Evolutionary conservation across 2,888 invertebrate genomes (phyloP).

Genomic region (Brachycybe producta): DNA sequence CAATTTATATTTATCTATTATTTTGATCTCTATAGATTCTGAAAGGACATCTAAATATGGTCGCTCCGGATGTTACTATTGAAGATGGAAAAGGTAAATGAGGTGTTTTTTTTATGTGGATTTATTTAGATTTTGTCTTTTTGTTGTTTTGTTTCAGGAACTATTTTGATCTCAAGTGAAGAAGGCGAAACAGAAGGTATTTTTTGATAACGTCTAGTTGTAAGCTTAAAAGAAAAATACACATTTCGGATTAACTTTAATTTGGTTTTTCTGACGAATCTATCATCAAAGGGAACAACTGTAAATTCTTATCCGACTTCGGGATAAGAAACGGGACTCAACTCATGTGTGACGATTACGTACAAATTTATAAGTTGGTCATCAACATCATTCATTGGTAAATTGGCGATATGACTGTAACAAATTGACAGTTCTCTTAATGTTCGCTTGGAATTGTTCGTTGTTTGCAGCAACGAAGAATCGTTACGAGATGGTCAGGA

Average conservation of each 20-base stretch:
- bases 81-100: conserved; percentile 59
- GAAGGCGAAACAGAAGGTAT: conserved; percentile 77
- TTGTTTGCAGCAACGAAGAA: conserved; percentile 28
- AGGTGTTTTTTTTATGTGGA: background rate
- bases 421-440: background rate
- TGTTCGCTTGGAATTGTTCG: background rate
- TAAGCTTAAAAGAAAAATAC: no score
- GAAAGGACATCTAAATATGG: conserved; percentile 78
- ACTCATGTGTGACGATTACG: conserved; percentile 70
- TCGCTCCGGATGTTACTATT: conserved; percentile 81
- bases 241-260: no score
- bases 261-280: no score
- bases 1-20: conserved; percentile 5
- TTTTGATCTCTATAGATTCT: conserved; percentile 41
- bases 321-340: conserved; percentile 71
- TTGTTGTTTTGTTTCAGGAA: conserved; percentile 32
- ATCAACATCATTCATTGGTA: conserved; percentile 52
- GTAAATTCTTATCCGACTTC: conserved; percentile 46
- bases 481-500: conserved; percentile 46
- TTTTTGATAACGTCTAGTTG: no score
- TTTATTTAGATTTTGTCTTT: conserved; percentile 7
- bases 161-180: conserved; percentile 66
- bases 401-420: conserved; percentile 15
- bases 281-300: conserved; percentile 28
- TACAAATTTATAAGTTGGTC: conserved; percentile 77